phyloP scores from a whole-genome alignment of 2,113 vertebrate species.

The Kobus ellipsiprymnus region DNA sequence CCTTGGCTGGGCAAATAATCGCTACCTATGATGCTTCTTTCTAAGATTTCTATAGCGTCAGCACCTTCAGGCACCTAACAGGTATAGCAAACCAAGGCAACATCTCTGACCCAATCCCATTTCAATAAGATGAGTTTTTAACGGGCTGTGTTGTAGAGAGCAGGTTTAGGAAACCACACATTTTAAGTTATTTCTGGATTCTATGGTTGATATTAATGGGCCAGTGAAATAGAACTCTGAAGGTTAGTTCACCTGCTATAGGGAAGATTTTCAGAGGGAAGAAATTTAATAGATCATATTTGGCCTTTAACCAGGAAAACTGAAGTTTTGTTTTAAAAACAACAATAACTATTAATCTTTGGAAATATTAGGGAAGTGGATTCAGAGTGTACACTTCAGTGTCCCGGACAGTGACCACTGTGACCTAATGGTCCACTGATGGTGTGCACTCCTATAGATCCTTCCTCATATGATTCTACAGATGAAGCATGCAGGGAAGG shows the following conservation, averaged over 20 bases:
- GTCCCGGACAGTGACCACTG: background rate
- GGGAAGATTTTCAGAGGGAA: background rate
- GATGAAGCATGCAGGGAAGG: too few species aligned
- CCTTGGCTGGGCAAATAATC: constrained; percentile 14
- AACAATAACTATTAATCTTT: background rate
- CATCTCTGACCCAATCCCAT: background rate
- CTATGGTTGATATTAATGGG: background rate
- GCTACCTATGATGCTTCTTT: constrained; percentile 37
- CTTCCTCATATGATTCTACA: background rate
- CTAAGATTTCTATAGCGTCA: constrained; percentile 39
- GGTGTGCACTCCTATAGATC: rapidly evolving
- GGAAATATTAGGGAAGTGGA: background rate
- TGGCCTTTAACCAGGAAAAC: background rate
- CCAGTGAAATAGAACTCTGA: background rate
- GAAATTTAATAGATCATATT: background rate
- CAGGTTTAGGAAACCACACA: background rate
- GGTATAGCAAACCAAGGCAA: background rate
- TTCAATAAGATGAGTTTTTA: background rate
- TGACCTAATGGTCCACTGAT: rapidly evolving
- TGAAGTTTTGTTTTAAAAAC: background rate
- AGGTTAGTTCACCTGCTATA: background rate
- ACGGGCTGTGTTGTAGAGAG: background rate
- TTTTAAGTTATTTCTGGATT: background rate
- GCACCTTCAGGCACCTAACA: constrained; percentile 32
- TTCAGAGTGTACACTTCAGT: rapidly evolving